Evolutionary conservation across 23 tunicate genomes (phyloP).

Genomic region (Clavelina lepadiformis): DNA sequence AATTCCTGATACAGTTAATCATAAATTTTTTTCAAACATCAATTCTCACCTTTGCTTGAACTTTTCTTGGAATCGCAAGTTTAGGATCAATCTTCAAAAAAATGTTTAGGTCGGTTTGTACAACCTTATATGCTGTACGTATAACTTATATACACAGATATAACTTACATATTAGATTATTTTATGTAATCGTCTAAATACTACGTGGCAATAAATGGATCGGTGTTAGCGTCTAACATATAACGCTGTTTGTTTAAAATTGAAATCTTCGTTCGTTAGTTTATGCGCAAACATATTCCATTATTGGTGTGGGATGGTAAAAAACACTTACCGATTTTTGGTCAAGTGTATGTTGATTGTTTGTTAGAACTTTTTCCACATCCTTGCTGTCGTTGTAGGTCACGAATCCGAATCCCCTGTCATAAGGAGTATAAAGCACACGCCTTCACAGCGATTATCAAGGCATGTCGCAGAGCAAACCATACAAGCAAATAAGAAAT

Average conservation of each 20-base stretch:
- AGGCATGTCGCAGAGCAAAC: background rate
- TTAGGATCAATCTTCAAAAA: slow-evolving; percentile 89
- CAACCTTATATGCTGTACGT: no score
- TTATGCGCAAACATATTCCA: background rate
- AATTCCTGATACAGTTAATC: no score
- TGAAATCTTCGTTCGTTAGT: no score
- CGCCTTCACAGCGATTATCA: slow-evolving; percentile 80
- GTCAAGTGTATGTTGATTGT: slow-evolving; percentile 58
- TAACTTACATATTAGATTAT: no score
- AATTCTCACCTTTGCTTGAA: slow-evolving; percentile 65
- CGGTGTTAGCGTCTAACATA: no score
- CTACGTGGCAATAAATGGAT: no score
- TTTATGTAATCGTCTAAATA: no score
- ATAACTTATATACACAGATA: no score
- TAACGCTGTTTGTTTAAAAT: no score
- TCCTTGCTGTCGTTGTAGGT: slow-evolving; percentile 76
- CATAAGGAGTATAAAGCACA: slow-evolving; percentile 88
- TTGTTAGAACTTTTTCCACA: slow-evolving; percentile 66
- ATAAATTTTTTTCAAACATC: no score
- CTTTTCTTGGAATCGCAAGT: slow-evolving; percentile 78
- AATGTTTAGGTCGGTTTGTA: no score
- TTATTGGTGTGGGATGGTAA: background rate
- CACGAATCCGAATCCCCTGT: slow-evolving; percentile 99
- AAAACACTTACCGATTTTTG: slow-evolving; percentile 70
- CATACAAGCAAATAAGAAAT: background rate